phyloP scores from a whole-genome alignment of 2,113 vertebrate genomes.

The Verasper variegatus region DNA sequence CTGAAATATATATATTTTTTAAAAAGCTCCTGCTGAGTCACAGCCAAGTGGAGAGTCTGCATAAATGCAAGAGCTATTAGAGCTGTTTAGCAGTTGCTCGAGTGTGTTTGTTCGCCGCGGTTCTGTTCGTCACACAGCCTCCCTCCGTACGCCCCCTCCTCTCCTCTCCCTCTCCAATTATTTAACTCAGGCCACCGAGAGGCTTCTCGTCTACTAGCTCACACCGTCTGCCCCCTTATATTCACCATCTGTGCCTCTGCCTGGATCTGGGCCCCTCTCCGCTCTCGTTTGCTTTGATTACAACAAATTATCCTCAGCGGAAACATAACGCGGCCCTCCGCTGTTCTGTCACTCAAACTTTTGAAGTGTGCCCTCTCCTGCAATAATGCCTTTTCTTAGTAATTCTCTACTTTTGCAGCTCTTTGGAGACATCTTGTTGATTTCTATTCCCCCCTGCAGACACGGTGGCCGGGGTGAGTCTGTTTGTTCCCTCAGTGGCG shows the following conservation, averaged over 20 bases:
- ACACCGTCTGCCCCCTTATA: constrained; percentile 70
- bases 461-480: constrained; percentile 63
- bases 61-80: constrained; percentile 43
- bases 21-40: constrained; percentile 27
- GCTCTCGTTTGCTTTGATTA: constrained; percentile 73
- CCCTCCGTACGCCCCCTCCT: constrained; percentile 43
- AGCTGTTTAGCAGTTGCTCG: constrained; percentile 20
- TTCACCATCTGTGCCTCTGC: constrained; percentile 73
- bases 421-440: background rate
- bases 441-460: constrained; percentile 49
- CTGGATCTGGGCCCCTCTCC: constrained; percentile 55
- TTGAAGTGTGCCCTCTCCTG: constrained; percentile 31
- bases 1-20: background rate
- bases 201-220: constrained; percentile 63
- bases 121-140: constrained; percentile 49
- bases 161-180: constrained; percentile 73
- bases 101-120: constrained; percentile 58
- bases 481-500: constrained; percentile 69
- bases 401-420: constrained; percentile 18
- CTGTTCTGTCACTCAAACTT: constrained; percentile 54
- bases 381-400: background rate
- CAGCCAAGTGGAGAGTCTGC: background rate
- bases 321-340: constrained; percentile 57
- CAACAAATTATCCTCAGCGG: constrained; percentile 71
- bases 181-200: constrained; percentile 72